phyloP scores from a whole-genome alignment of 1,140 invertebrate genomes.

The Lycorma delicatula region DNA sequence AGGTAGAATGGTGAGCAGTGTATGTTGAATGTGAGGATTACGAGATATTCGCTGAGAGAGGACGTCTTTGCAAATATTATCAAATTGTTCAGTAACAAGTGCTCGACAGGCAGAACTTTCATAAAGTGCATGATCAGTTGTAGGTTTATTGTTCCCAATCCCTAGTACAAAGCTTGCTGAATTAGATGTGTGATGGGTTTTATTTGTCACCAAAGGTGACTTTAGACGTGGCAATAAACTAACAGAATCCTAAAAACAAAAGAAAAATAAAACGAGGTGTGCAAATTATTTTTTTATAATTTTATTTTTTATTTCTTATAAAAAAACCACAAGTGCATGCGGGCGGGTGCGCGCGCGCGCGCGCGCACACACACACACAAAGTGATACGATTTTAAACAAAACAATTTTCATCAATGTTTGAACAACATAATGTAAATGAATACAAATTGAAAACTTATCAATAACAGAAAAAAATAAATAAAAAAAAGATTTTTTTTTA shows the following conservation, averaged over 20 bases:
- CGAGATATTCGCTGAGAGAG: slow-evolving; percentile 66
- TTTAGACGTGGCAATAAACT: slow-evolving; percentile 38
- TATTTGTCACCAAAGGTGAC: slow-evolving; percentile 33
- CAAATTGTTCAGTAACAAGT: slow-evolving; percentile 75
- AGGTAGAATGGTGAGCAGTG: slow-evolving; percentile 81
- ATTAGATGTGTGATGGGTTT: neutral
- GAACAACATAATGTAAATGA: too few species aligned
- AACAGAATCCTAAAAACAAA: slow-evolving; percentile 30
- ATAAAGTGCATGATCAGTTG: slow-evolving; percentile 39
- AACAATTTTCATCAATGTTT: too few species aligned
- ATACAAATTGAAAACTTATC: too few species aligned
- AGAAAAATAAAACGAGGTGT: neutral
- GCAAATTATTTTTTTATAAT: neutral
- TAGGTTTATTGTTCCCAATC: slow-evolving; percentile 11
- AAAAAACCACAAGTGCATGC: too few species aligned
- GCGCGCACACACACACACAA: too few species aligned
- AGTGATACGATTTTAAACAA: too few species aligned
- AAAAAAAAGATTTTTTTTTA: too few species aligned
- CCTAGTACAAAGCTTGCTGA: neutral
- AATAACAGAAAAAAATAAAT: too few species aligned
- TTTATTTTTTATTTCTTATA: neutral
- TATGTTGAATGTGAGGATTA: slow-evolving; percentile 77
- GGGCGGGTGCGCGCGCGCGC: too few species aligned
- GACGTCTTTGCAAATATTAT: slow-evolving; percentile 68
- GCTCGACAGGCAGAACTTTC: slow-evolving; percentile 83